Evolutionary conservation across 1,140 invertebrate genomes (phyloP).

Genomic region (Stratiolaelaps scimitus): DNA sequence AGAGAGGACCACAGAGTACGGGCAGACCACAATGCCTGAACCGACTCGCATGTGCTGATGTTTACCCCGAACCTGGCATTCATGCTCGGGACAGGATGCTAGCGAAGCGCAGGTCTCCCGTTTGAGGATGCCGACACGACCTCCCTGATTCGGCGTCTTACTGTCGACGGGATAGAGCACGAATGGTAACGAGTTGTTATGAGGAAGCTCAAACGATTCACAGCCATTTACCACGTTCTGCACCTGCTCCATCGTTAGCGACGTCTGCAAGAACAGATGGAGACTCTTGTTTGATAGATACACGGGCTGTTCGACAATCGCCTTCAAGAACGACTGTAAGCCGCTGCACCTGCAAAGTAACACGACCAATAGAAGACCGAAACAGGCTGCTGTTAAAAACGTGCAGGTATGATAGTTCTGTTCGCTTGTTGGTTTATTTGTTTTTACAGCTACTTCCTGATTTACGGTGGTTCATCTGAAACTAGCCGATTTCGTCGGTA

Average conservation of each 20-base stretch:
- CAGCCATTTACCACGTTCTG: slow-evolving; percentile 6
- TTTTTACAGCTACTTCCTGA: no score
- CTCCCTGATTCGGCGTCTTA: neutral
- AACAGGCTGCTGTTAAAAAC: neutral
- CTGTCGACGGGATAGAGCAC: neutral
- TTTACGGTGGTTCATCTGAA: no score
- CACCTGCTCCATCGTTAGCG: slow-evolving; percentile 10
- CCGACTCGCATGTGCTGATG: slow-evolving; percentile 20
- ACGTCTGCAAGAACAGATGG: slow-evolving; percentile 15
- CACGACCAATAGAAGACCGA: neutral
- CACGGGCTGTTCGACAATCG: slow-evolving; percentile 20
- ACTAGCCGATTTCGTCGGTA: no score
- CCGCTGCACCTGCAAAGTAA: neutral
- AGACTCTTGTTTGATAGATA: slow-evolving; percentile 23
- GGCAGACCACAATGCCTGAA: slow-evolving; percentile 21
- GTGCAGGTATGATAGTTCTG: neutral
- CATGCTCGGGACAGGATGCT: slow-evolving; percentile 9
- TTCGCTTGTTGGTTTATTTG: neutral
- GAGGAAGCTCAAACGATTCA: slow-evolving; percentile 15
- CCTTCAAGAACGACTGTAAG: slow-evolving; percentile 4
- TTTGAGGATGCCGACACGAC: slow-evolving; percentile 18
- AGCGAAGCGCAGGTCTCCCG: slow-evolving; percentile 12
- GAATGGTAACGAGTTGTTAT: slow-evolving; percentile 1
- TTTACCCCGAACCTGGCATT: neutral
- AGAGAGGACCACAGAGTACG: neutral